A percentile compares a stretch with the other conserved stretches of the same genome.
Evolutionary conservation across 2,888 invertebrate genomes (phyloP).

Genomic region (Catonia carolina): DNA sequence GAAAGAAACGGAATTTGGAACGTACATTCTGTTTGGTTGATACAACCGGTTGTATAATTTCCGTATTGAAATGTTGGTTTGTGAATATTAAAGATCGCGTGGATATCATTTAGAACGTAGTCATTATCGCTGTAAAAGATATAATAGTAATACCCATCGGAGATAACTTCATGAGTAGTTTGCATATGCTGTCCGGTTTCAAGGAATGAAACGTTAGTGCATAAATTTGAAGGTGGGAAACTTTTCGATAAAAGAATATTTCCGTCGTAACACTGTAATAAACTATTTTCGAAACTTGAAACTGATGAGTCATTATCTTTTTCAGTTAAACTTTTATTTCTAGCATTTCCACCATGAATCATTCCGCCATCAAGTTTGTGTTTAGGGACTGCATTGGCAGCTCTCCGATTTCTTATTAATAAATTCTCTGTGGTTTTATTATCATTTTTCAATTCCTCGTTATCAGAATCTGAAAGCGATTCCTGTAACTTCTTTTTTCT

Average conservation of each 20-base stretch:
- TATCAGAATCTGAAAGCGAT: not conserved
- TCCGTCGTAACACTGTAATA: constrained; percentile 69
- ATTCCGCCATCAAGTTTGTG: constrained; percentile 61
- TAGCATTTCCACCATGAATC: constrained; percentile 64
- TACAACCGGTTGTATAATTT: constrained; percentile 61
- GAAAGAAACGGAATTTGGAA: constrained; percentile 66
- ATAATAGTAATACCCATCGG: constrained; percentile 81
- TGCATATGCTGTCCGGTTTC: constrained; percentile 60
- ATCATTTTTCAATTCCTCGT: no score
- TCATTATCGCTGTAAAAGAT: constrained; percentile 86
- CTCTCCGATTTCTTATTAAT: constrained; percentile 18
- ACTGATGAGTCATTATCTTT: constrained; percentile 54
- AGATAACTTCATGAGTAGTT: constrained; percentile 61
- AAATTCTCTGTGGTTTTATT: not conserved
- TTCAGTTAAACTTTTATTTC: constrained; percentile 27
- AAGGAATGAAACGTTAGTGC: constrained; percentile 61
- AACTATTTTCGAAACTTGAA: constrained; percentile 75
- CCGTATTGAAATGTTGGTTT: constrained; percentile 76
- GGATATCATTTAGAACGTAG: constrained; percentile 68
- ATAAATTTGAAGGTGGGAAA: constrained; percentile 61
- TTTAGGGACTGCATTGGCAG: constrained; percentile 17
- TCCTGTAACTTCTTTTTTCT: not conserved
- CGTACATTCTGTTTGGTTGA: constrained; percentile 69
- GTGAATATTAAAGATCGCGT: constrained; percentile 76
- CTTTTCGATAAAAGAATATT: constrained; percentile 64